Base-by-base conservation (phyloP, 1,140 invertebrate genomes). In the Euschistus heros region DNA sequence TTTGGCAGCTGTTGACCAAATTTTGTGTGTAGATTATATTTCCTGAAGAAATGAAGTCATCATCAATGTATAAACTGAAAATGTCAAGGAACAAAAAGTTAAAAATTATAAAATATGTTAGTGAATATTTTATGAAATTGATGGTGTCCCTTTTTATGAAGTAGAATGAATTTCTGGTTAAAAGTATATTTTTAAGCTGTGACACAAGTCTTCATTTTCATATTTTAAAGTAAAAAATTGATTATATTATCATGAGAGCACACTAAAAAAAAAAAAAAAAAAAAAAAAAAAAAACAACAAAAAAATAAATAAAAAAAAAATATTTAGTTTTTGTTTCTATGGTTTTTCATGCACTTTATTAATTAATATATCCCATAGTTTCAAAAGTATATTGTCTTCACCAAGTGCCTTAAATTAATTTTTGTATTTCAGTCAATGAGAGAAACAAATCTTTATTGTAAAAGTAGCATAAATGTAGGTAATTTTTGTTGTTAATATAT, bases 1-100 rank as follows among this genome's bases (percentile, higher is more conserved):
- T 57, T 26, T 57, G 18, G 14, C 54, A 57, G 54, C 54, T 57
- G 54, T 57, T 57, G 54, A 57, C 54, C 54, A 57, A 57, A 57
- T 57, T 55, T 57, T 24, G 24, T 7, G 7, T 20, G 47, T 57
- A 57, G 18, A 57, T 22, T 57, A 57, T 57, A 57, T 57, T 57
- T 57, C 54, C 18, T 57, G 24, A 18, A 6, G 10, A 50, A 50
- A 50, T 50, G 5, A 50, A 50, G 22, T 50, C 22, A 37, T 37
- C 33, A 37, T 10, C 10, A 37, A 37, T n/a, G n/a, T n/a, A 37
- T 37, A 6, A 37, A 37, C 33, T 37, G 33, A 37, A 6, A 37
- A 6, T 37, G 33, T 37, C 13, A 10, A 37, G 33, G 33, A 37
- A 37, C 33, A 37, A 37, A 37, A 37, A 37, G 1, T 37, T 37